Evolutionary conservation across 2,888 invertebrate genomes (phyloP).

Genomic region (Hirtodrosophila duncani): DNA sequence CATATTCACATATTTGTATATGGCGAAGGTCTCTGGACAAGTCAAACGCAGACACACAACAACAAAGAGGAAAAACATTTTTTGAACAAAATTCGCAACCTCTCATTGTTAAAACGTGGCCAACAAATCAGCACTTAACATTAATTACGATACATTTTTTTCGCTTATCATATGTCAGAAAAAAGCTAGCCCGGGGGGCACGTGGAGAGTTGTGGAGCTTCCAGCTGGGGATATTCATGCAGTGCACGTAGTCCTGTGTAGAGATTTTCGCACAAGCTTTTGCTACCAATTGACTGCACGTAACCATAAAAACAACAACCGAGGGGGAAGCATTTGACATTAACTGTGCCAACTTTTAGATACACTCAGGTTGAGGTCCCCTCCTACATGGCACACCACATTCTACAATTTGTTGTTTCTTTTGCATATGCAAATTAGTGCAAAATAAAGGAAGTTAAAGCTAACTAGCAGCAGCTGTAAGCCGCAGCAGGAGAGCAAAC

Average conservation of each 20-base stretch:
- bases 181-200: not conserved
- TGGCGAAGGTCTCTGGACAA: constrained; percentile 24
- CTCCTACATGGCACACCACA: constrained; percentile 18
- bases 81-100: constrained; percentile 8
- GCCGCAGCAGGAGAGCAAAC: constrained; percentile 19
- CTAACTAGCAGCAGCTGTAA: constrained; percentile 16
- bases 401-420: constrained; percentile 32
- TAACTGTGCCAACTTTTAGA: constrained; percentile 46
- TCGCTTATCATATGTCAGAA: constrained; percentile 30
- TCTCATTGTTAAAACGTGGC: constrained; percentile 18
- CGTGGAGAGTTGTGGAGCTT: not conserved
- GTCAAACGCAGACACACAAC: constrained; percentile 31
- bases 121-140: constrained; percentile 66
- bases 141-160: constrained; percentile 53
- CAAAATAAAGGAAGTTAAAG: constrained; percentile 14
- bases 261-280: constrained; percentile 27
- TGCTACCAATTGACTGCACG: constrained; percentile 43
- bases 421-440: constrained; percentile 55
- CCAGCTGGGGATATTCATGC: constrained; percentile 38
- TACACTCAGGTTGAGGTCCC: constrained; percentile 11
- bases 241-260: constrained; percentile 20
- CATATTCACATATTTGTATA: too few relatives aligned
- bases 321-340: constrained; percentile 64
- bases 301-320: constrained; percentile 18
- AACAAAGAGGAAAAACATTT: constrained; percentile 10